Base-by-base conservation (phyloP, 2,113 vertebrate species). In the Gobius niger region DNA sequence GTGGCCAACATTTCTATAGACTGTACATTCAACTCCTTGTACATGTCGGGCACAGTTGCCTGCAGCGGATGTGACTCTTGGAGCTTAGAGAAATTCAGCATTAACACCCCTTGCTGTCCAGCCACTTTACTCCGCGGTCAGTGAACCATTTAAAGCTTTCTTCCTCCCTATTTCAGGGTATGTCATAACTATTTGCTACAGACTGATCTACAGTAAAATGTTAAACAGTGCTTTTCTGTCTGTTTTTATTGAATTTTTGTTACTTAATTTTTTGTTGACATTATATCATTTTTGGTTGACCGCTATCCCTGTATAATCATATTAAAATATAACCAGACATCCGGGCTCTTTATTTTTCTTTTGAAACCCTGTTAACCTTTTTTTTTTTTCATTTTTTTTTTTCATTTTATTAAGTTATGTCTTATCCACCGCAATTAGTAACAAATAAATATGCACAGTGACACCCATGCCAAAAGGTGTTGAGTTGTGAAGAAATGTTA, bases 251-350 rank as follows among this genome's bases (percentile, higher is more conserved):
- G 91, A 90, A 92, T 84, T 88, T 91, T 92, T 91, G 91, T 94
- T 96, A 94, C 92, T 95, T 94, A 86, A 88, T 90, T 92, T 94
- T 93, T 93, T 90, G 89, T 88, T 92, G 88, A 87, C 91, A 94
- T 94, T 94, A 93, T 95, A 86, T 87, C 74, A 79, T 88, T 90
- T 88, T 87, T 84, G 85, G 86, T 93, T 95, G 94, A 94, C 92
- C 93, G 95, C 91, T 91, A 85, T 88, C 86, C 89, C 92, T 96
- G 93, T 97, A 95, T 97, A 91, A 92, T 91, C 94, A 95, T 95
- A 96, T 98, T 98, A 97, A 98, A 96, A 92, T 95, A 92, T 96
- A 96, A 96, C 91, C 94, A 92, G 95, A 93, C 89, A 92, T 93
- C 91, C 92, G 90, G 94, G 94, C 92, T 97, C 89, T 85, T 90